Evolutionary conservation across 2,797 vertebrate species (phyloP), one percentile per base, ranked within the genome.

Genomic region (Dromococcyx pavoninus): DNA sequence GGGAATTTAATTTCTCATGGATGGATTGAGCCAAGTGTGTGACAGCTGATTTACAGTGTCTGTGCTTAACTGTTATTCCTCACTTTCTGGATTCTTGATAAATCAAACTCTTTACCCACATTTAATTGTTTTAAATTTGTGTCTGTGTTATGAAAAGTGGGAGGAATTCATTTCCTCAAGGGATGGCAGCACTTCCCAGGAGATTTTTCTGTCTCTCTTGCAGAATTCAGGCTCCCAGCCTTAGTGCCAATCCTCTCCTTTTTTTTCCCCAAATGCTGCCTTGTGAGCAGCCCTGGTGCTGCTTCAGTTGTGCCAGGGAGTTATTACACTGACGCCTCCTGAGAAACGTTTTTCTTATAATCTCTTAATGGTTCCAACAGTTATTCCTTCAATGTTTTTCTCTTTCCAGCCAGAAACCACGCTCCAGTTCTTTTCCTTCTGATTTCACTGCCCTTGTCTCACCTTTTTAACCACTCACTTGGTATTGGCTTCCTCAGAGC

Each of bases 1-100:
- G 66, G 76, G 93, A 86, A 91, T 56, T 85, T 73, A 62, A 64
- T 85, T 93, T 89, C 93, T 95, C 67, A 5, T 88, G 17, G 39
- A 51, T 61, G 51, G 41, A 23, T 76, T 28, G 60, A 82, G 77
- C n/a, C 35, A 74, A 53, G 57, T 30, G 39, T 66, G 70, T 23
- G 13, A 51, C 27, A 21, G 73, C 53, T 66, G 71, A 71, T 90
- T 53, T 61, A 17, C 43, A 4, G 13, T 1, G 2, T 22, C 84
- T 66, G 69, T 33, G 58, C 37, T 41, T 67, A 69, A 58, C 56
- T 48, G 50, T 22, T 61, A 7, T 32, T 66, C 48, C 67, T 62
- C 16, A 1, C 50, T n/a, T 58, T 60, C 53, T 15, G 53, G 33
- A 54, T 60, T 54, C 39, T 19, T 22, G 70, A 54, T 73, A 91